phyloP scores from a whole-genome alignment of 2,797 vertebrate species.

The Myiothlypis chrysogaster region DNA sequence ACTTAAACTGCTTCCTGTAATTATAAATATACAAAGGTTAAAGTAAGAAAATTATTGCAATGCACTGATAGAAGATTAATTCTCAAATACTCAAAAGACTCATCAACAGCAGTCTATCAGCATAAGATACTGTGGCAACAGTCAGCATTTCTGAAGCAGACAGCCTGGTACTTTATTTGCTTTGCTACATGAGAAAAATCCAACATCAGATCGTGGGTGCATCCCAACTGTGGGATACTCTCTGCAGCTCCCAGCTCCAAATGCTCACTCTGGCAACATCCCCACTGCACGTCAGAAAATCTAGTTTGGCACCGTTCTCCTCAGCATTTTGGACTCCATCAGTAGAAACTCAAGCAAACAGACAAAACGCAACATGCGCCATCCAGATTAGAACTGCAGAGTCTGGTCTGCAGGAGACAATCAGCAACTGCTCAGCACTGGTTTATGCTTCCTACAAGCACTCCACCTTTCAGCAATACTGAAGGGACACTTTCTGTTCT shows the following conservation, averaged over 20 bases:
- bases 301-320: constrained; percentile 27
- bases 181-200: neutral
- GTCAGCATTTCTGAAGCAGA: neutral
- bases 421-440: neutral
- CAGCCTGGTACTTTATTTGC: neutral
- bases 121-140: neutral
- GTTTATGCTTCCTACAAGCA: neutral
- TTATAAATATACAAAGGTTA: constrained; percentile 13
- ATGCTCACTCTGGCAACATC: neutral
- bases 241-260: constrained; percentile 3
- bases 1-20: neutral
- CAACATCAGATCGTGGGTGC: neutral
- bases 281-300: neutral
- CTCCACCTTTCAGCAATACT: neutral
- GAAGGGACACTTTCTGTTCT: neutral
- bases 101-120: neutral
- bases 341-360: neutral
- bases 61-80: neutral
- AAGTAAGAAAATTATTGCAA: constrained; percentile 30
- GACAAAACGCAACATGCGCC: neutral
- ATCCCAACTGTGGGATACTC: neutral
- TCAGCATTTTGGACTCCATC: neutral
- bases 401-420: neutral
- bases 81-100: neutral
- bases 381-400: neutral